Conservation (phyloP, 2,113 vertebrate species). For the Daphoenositta chrysoptera region DNA sequence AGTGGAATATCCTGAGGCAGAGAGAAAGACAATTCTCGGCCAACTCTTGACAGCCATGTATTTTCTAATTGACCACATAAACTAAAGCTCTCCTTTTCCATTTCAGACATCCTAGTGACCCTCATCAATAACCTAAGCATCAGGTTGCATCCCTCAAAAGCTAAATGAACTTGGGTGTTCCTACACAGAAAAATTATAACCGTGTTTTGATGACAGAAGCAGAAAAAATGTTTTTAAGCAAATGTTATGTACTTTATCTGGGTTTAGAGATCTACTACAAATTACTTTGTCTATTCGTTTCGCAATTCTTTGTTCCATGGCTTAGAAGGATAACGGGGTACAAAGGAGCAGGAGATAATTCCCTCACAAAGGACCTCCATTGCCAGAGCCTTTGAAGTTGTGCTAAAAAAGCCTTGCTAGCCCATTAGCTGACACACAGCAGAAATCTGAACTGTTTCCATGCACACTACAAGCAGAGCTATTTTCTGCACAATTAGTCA, state of each 20-base stretch:
- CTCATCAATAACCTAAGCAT: not conserved
- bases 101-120: not conserved
- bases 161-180: not conserved
- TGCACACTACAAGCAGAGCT: constrained; percentile 63
- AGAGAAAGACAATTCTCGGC: not conserved
- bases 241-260: constrained; percentile 32
- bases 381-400: constrained; percentile 65
- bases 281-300: constrained; percentile 37
- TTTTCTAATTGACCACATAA: not conserved
- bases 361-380: constrained; percentile 64
- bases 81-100: not conserved
- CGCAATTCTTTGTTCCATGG: constrained; percentile 22
- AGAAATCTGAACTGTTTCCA: constrained; percentile 69
- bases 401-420: constrained; percentile 57
- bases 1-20: not conserved
- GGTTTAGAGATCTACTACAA: constrained; percentile 52
- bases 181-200: not conserved
- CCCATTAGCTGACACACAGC: constrained; percentile 71
- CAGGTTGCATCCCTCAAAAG: not conserved
- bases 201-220: not conserved
- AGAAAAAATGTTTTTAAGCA: constrained; percentile 26
- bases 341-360: constrained; percentile 70
- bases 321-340: constrained; percentile 57
- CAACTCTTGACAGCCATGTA: not conserved
- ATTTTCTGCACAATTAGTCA: constrained; percentile 74